Base-by-base conservation (phyloP, 2,797 vertebrate species). In the Cyclura pinguis region DNA sequence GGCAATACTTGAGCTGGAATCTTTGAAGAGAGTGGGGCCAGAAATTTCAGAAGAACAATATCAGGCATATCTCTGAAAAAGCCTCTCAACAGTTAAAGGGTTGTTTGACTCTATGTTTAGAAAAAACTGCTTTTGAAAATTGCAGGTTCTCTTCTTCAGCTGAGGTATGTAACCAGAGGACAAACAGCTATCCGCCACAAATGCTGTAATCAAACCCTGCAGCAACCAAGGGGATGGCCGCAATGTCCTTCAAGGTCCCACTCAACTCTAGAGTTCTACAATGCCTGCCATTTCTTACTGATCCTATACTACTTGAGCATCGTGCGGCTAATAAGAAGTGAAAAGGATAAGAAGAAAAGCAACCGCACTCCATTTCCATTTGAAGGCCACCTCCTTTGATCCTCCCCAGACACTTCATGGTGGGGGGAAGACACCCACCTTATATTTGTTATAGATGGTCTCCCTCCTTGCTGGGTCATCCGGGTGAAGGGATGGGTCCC, bases 371-470 rank as follows among this genome's bases (percentile, higher is more conserved):
- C 10, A 52, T 52, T 52, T 73, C 1, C n/a, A 12, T n/a, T 3
- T 35, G 0, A 13, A 0, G 0, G 47, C 2, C 0, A 0, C 0
- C 14, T 14, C 0, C 42, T 0, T 4, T 0, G 24, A 16, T 9
- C 16, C 57, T 47, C 0, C 35, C 22, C 67, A 78, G 20, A 4
- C 12, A 8, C 57, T 12, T 67, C 1, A 0, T 29, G 42, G 20
- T 72, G 82, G 35, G 50, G 2, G 32, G 67, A 62, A 73, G 38
- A 47, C 6, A 55, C 32, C 20, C 57, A 99, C 99, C 98, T 97
- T 98, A 92, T 99, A 99, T 93, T 98, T 99, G 83, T 95, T 67
- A 73, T 98, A 99, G 92, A 99, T 95, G 3, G 95, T 96, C 2
- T 98, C 98, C 90, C 98, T 97, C 89, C 95, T 97, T 47, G 88